Evolutionary conservation across 1,140 invertebrate genomes (phyloP).

Genomic region (Trypoxylus dichotomus): DNA sequence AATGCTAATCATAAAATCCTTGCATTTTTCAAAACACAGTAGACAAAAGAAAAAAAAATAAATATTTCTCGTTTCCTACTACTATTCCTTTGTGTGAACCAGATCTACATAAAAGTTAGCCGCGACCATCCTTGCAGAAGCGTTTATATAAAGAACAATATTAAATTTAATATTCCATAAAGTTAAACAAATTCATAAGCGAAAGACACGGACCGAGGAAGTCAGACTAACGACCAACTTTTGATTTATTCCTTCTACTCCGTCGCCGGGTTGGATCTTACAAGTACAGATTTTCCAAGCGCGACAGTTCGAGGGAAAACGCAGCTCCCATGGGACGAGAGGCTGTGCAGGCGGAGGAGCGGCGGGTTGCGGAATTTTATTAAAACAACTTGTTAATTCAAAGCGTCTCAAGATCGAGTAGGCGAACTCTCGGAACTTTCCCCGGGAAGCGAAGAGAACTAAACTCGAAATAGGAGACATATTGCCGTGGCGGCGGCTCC

Average conservation of each 20-base stretch:
- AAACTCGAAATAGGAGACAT: conserved; percentile 29
- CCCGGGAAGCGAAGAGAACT: conserved; percentile 6
- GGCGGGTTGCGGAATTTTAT: conserved; percentile 46
- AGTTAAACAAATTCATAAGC: conserved; percentile 50
- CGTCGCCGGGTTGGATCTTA: conserved; percentile 34
- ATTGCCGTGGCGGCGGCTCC: conserved; percentile 31
- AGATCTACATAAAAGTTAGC: neutral
- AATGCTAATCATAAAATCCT: too few relatives aligned
- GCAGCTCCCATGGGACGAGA: neutral
- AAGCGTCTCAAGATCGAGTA: conserved; percentile 45
- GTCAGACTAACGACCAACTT: conserved; percentile 38
- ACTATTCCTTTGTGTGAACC: too few relatives aligned
- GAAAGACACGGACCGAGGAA: conserved; percentile 36
- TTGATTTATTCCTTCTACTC: conserved; percentile 50
- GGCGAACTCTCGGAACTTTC: conserved; percentile 37
- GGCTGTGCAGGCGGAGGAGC: neutral
- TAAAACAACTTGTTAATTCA: conserved; percentile 55
- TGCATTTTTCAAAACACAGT: too few relatives aligned
- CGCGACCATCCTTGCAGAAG: neutral
- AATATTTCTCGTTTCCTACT: too few relatives aligned
- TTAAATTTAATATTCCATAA: conserved; percentile 49
- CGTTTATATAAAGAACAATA: conserved; percentile 26
- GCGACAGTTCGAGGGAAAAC: neutral
- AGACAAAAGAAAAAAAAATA: too few relatives aligned
- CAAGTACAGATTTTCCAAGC: neutral